These are phyloP conservation scores for Bambusicola thoracicus DNA, from an alignment of 2,113 vertebrate species.

Conservation along the genomic window DNA sequence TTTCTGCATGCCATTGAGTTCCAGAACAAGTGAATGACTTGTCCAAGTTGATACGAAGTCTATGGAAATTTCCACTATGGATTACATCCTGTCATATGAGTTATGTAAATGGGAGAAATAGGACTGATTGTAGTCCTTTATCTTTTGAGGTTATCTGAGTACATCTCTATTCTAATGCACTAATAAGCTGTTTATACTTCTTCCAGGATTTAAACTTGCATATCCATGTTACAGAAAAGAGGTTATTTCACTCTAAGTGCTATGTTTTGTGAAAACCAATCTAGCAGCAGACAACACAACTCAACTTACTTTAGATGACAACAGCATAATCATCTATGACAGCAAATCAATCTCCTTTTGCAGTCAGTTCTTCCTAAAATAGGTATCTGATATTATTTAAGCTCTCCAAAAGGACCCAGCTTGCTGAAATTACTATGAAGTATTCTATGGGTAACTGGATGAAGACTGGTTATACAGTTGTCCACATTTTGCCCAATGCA, in stretches of 20 bases:
- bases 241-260: background rate
- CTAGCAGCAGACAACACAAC: background rate
- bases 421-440: background rate
- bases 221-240: background rate
- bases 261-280: background rate
- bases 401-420: background rate
- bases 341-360: background rate
- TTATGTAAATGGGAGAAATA: background rate
- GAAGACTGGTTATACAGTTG: background rate
- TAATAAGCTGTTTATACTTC: background rate
- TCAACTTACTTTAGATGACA: background rate
- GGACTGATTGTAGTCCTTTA: background rate
- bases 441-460: rapidly evolving
- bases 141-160: background rate
- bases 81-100: background rate
- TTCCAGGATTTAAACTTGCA: background rate
- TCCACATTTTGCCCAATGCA: background rate
- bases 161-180: background rate
- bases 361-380: background rate
- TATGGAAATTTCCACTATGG: background rate
- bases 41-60: background rate
- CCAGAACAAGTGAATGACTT: background rate
- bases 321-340: background rate
- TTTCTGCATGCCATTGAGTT: background rate
- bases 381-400: background rate